Conservation (phyloP, 2,888 invertebrate genomes). For the Litoditis marina region DNA sequence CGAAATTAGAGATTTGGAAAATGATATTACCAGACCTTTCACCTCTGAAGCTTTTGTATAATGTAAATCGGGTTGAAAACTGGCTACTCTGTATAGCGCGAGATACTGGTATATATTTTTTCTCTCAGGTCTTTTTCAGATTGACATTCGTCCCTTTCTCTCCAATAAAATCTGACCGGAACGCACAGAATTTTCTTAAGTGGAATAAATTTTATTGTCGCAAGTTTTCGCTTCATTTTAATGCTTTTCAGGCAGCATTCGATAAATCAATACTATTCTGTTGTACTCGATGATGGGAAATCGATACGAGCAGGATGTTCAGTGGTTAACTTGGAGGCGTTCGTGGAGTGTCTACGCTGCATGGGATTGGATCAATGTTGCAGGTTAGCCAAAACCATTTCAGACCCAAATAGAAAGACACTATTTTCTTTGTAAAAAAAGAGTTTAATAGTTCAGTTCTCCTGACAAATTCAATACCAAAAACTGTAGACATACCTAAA, state of each 20-base stretch:
- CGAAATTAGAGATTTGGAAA: too few relatives aligned
- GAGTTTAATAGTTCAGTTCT: too few relatives aligned
- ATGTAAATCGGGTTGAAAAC: background rate
- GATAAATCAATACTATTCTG: slow-evolving; percentile 1
- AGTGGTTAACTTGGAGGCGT: slow-evolving; percentile 28
- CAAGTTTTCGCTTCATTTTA: too few relatives aligned
- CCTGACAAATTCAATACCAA: too few relatives aligned
- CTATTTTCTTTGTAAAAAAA: too few relatives aligned
- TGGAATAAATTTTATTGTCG: background rate
- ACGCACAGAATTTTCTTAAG: background rate
- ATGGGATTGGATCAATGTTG: slow-evolving; percentile 15
- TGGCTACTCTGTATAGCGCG: slow-evolving; percentile 2
- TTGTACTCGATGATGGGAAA: slow-evolving; percentile 17
- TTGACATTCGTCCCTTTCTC: background rate
- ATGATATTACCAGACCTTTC: too few relatives aligned
- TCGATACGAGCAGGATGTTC: slow-evolving; percentile 24
- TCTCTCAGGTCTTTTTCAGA: too few relatives aligned
- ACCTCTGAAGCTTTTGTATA: too few relatives aligned
- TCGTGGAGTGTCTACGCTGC: slow-evolving; percentile 22
- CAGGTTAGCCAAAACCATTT: slow-evolving; percentile 1
- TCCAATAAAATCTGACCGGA: background rate
- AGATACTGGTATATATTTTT: slow-evolving; percentile 1
- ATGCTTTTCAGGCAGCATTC: slow-evolving; percentile 11
- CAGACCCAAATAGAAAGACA: too few relatives aligned
- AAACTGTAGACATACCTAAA: background rate